Evolutionary conservation across 2,113 vertebrate genomes (phyloP).

Genomic region (Rattus rattus): DNA sequence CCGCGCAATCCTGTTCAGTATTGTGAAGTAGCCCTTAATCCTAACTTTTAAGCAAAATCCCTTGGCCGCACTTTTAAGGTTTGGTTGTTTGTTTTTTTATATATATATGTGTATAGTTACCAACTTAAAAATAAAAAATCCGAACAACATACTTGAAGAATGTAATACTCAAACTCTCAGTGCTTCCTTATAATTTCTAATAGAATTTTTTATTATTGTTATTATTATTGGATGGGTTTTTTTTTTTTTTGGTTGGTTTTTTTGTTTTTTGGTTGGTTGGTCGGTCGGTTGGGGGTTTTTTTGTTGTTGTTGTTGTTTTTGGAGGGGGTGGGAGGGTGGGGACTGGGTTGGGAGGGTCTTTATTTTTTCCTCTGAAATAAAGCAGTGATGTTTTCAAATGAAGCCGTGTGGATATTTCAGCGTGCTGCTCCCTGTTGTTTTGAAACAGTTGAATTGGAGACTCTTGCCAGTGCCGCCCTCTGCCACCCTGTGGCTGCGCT

Average conservation of each 20-base stretch:
- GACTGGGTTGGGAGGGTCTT: slow-evolving; percentile 84
- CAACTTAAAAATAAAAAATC: slow-evolving; percentile 87
- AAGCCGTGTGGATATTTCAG: slow-evolving; percentile 87
- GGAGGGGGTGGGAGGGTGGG: slow-evolving; percentile 77
- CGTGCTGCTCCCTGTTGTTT: slow-evolving; percentile 84
- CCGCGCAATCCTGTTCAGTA: slow-evolving; percentile 82
- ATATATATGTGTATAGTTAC: slow-evolving; percentile 86
- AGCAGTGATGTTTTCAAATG: slow-evolving; percentile 89
- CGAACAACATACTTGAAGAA: slow-evolving; percentile 98
- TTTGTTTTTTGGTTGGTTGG: background rate
- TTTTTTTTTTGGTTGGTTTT: background rate
- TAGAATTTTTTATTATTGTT: slow-evolving; percentile 92
- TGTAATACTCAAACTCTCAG: slow-evolving; percentile 96
- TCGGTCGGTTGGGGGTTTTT: slow-evolving; percentile 34
- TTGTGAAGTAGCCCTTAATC: slow-evolving; percentile 86
- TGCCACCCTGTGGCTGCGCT: slow-evolving; percentile 72
- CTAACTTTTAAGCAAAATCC: slow-evolving; percentile 85
- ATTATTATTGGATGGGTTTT: slow-evolving; percentile 84
- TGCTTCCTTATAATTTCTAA: slow-evolving; percentile 97
- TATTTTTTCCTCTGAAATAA: slow-evolving; percentile 85
- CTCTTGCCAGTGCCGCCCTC: slow-evolving; percentile 71
- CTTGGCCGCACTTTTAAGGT: slow-evolving; percentile 89
- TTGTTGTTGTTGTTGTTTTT: slow-evolving; percentile 72
- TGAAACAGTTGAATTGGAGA: slow-evolving; percentile 82
- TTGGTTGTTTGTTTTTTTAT: slow-evolving; percentile 80